Evolutionary conservation across 2,113 vertebrate species (phyloP).

Genomic region (Micromys minutus): DNA sequence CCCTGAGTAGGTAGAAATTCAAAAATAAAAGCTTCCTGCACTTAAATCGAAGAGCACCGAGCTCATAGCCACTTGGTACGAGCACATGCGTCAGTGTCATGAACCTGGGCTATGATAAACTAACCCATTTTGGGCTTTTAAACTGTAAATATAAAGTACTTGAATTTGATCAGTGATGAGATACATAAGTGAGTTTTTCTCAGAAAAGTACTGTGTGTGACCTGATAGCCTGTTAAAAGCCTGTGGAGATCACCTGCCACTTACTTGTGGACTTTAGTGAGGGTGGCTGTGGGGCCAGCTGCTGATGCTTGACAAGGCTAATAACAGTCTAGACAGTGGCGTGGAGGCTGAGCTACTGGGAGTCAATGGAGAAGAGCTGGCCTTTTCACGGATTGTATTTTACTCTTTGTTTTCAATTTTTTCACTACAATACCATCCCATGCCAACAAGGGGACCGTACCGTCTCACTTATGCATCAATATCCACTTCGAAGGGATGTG

Average conservation of each 20-base stretch:
- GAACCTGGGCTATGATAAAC: conserved; percentile 85
- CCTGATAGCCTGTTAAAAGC: conserved; percentile 67
- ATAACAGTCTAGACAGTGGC: neutral
- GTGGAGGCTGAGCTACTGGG: neutral
- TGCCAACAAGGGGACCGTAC: neutral
- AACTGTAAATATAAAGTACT: conserved; percentile 87
- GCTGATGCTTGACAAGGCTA: neutral
- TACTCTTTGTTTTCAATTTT: neutral
- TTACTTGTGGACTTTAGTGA: conserved; percentile 60
- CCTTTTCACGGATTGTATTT: neutral
- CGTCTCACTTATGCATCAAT: neutral
- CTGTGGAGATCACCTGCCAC: conserved; percentile 69
- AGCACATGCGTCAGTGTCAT: conserved; percentile 81
- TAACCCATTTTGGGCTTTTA: conserved; percentile 85
- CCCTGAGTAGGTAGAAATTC: conserved; percentile 85
- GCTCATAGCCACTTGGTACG: conserved; percentile 79
- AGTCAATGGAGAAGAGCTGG: neutral
- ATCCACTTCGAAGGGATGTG: neutral
- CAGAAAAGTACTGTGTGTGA: conserved; percentile 72
- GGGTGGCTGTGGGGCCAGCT: conserved; percentile 1
- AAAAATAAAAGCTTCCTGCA: conserved; percentile 88
- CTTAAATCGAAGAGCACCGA: conserved; percentile 83
- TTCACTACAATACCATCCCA: neutral
- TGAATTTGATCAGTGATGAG: conserved; percentile 85
- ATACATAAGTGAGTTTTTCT: conserved; percentile 85